Percentiles rank a stretch among this genome's conserved stretches.
Conservation (phyloP, 1,140 invertebrate species). For the Gerris buenoi region DNA sequence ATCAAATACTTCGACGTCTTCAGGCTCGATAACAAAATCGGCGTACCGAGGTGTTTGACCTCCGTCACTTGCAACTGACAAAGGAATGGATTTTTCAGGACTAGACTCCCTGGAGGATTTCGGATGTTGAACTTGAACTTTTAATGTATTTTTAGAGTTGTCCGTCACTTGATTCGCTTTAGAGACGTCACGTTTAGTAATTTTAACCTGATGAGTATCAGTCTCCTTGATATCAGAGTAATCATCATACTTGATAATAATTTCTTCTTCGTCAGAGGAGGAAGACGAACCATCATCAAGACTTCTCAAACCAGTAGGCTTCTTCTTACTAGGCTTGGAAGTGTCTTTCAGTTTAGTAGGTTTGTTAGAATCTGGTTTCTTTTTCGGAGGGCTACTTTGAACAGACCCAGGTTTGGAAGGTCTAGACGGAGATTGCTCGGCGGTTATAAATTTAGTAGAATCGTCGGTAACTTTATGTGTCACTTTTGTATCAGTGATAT, state of each 20-base stretch:
- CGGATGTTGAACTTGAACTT: conserved; percentile 46
- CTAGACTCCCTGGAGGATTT: conserved; percentile 54
- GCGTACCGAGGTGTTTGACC: conserved; percentile 43
- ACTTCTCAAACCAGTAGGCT: neutral
- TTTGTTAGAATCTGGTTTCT: conserved; percentile 9
- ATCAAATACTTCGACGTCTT: conserved; percentile 35
- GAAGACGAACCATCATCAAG: conserved; percentile 8
- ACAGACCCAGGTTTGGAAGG: neutral
- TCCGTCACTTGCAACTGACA: conserved; percentile 35
- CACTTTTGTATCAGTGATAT: neutral
- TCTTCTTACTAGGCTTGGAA: neutral
- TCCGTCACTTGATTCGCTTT: neutral
- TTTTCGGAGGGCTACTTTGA: neutral
- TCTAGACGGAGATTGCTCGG: neutral
- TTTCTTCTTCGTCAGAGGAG: conserved; percentile 19
- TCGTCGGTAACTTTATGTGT: neutral
- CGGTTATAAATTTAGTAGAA: neutral
- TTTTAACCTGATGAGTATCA: conserved; percentile 7
- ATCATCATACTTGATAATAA: conserved; percentile 1
- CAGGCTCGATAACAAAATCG: conserved; percentile 48
- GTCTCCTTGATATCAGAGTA: conserved; percentile 11
- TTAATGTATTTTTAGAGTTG: conserved; percentile 25
- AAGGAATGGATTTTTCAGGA: conserved; percentile 8
- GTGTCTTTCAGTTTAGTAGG: conserved; percentile 2
- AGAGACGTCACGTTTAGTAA: neutral